phyloP scores from a whole-genome alignment of 2,113 vertebrate genomes.

The Tetraodon nigroviridis region DNA sequence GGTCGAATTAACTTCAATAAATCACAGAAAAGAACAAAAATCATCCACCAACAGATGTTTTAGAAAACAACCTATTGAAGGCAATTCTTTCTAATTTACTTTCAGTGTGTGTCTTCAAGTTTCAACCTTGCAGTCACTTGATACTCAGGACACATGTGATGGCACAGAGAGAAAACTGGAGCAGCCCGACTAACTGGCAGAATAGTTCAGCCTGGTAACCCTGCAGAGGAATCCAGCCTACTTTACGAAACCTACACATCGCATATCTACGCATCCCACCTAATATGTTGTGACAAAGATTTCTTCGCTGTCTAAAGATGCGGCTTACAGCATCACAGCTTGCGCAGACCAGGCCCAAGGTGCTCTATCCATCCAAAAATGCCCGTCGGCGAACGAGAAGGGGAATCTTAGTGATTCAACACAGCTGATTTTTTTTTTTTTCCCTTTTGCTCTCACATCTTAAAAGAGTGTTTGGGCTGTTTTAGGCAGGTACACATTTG shows the following conservation, averaged over 20 bases:
- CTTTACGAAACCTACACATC: slow-evolving; percentile 30
- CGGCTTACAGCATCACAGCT: slow-evolving; percentile 24
- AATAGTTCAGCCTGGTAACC: slow-evolving; percentile 41
- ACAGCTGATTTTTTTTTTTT: slow-evolving; percentile 19
- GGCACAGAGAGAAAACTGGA: slow-evolving; percentile 26
- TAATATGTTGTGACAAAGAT: slow-evolving; percentile 30
- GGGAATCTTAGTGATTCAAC: slow-evolving; percentile 14
- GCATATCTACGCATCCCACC: slow-evolving; percentile 42
- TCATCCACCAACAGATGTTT: too few species aligned
- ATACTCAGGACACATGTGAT: slow-evolving; percentile 27
- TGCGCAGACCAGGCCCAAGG: slow-evolving; percentile 24
- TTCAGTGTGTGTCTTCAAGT: slow-evolving; percentile 11
- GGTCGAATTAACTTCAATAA: too few species aligned
- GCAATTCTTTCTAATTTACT: slow-evolving; percentile 5
- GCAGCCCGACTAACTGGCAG: slow-evolving; percentile 41
- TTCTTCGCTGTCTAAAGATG: slow-evolving; percentile 8
- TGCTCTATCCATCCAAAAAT: slow-evolving; percentile 13
- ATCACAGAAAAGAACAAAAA: too few species aligned
- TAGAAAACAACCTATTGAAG: background rate
- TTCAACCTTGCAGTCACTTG: slow-evolving; percentile 16
- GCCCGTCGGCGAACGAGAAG: slow-evolving; percentile 4
- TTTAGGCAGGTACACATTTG: slow-evolving; percentile 26
- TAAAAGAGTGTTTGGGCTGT: slow-evolving; percentile 14
- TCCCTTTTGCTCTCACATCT: slow-evolving; percentile 29
- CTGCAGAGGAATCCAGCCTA: slow-evolving; percentile 48